Percentiles rank a stretch among this genome's conserved stretches.
phyloP scores from a whole-genome alignment of 2,113 vertebrate species.

The Tupaia chinensis region DNA sequence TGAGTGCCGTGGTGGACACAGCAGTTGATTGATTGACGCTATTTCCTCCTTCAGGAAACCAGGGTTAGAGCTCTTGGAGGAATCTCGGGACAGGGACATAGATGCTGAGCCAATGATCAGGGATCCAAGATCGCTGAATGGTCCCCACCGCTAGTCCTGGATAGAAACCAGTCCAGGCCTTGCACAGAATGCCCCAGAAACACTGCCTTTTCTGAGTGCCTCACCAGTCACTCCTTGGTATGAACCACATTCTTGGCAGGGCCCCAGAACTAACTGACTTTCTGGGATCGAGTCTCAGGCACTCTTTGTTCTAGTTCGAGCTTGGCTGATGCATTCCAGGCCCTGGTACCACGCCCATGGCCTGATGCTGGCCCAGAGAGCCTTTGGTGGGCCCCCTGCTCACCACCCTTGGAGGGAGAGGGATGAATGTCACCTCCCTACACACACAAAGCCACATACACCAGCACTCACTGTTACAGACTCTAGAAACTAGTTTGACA shows the following conservation, averaged over 20 bases:
- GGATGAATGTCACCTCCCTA: neutral
- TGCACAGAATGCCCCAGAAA: neutral
- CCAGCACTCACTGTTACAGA: neutral
- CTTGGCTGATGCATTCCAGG: conserved; percentile 53
- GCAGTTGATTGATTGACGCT: neutral
- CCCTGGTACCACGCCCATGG: conserved; percentile 16
- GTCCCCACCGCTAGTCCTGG: neutral
- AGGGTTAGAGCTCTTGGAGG: neutral
- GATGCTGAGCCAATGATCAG: neutral
- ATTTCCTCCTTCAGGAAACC: conserved; percentile 37
- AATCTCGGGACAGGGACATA: neutral
- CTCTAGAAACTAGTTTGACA: conserved; percentile 28
- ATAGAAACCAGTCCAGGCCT: conserved; percentile 19
- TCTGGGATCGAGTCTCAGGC: conserved; percentile 68
- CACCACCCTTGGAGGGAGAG: neutral
- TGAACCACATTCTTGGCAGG: conserved; percentile 71
- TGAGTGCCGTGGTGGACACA: neutral
- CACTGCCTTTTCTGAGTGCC: conserved; percentile 9
- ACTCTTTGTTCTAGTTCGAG: conserved; percentile 67
- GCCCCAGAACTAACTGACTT: conserved; percentile 66
- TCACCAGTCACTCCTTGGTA: conserved; percentile 48
- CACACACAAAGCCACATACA: neutral
- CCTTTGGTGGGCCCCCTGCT: neutral
- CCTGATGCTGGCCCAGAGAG: conserved; percentile 32
- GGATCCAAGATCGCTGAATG: neutral